Evolutionary conservation across 2,888 invertebrate genomes (phyloP).

Genomic region (Acrobasis repandana): DNA sequence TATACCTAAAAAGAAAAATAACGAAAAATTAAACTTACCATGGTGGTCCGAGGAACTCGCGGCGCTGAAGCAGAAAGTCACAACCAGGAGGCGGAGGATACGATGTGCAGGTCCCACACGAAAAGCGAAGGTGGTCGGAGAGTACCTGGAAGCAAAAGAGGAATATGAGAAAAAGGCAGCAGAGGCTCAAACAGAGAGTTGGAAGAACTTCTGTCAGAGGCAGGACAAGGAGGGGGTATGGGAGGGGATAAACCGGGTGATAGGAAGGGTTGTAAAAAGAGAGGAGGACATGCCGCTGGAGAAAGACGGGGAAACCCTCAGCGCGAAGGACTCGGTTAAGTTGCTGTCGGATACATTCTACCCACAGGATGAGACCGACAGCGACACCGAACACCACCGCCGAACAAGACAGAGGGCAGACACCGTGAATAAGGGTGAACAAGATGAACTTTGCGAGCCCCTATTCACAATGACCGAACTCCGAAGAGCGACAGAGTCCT

Average conservation of each 20-base stretch:
- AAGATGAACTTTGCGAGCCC: no score
- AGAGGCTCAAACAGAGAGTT: neutral
- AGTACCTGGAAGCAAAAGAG: constrained; percentile 1
- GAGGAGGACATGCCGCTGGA: constrained; percentile 23
- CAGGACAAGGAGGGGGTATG: constrained; percentile 15
- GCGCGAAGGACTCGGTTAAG: constrained; percentile 17
- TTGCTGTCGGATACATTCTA: constrained; percentile 23
- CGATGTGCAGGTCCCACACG: neutral
- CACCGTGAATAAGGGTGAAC: no score
- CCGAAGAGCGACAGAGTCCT: neutral
- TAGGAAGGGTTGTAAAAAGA: constrained; percentile 16
- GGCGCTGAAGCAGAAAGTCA: neutral
- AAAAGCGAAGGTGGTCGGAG: neutral
- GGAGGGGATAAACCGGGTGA: constrained; percentile 23
- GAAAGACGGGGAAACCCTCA: constrained; percentile 13
- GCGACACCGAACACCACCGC: neutral
- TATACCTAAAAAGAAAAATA: neutral
- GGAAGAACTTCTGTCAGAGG: constrained; percentile 17
- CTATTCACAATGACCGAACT: neutral
- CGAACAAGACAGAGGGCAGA: neutral
- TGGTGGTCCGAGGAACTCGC: constrained; percentile 15
- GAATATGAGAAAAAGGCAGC: neutral
- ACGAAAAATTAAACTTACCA: neutral
- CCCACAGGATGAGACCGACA: neutral
- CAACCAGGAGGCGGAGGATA: neutral